These are phyloP conservation scores for Drosophila greeni DNA, from an alignment of 2,888 invertebrate species.

Conservation along the genomic window DNA sequence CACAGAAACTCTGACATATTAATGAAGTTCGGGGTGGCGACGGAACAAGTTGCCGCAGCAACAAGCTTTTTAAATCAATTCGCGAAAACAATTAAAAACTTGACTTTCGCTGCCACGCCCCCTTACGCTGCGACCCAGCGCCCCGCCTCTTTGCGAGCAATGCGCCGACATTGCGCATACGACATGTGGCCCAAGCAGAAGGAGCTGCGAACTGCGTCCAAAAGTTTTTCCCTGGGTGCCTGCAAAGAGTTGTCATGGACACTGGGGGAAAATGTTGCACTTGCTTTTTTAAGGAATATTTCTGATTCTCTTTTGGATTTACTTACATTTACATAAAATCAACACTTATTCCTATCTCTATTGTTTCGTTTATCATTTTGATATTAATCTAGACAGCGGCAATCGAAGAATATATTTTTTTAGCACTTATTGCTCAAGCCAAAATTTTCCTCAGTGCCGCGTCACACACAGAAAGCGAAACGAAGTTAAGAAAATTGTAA, in stretches of 20 bases:
- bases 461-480: conserved; percentile 4
- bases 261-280: conserved; percentile 2
- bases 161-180: conserved; percentile 49
- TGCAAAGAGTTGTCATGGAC: conserved; percentile 4
- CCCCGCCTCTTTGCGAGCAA: neutral
- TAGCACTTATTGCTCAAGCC: neutral
- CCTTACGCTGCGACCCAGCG: conserved; percentile 1
- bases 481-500: conserved; percentile 3
- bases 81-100: conserved; percentile 63
- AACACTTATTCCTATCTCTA: too few relatives aligned
- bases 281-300: neutral
- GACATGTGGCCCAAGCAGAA: conserved; percentile 36
- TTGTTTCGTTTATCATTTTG: neutral
- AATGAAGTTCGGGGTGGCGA: conserved; percentile 52
- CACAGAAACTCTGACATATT: conserved; percentile 54
- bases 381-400: neutral
- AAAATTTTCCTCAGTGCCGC: conserved; percentile 3
- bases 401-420: neutral
- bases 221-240: conserved; percentile 33
- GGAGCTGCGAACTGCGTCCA: conserved; percentile 3
- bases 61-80: conserved; percentile 64
- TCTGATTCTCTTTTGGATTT: neutral
- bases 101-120: conserved; percentile 42
- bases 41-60: conserved; percentile 32
- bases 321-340: neutral